Evolutionary conservation across 1,140 invertebrate genomes (phyloP).

Genomic region (Caenorhabditis remanei): DNA sequence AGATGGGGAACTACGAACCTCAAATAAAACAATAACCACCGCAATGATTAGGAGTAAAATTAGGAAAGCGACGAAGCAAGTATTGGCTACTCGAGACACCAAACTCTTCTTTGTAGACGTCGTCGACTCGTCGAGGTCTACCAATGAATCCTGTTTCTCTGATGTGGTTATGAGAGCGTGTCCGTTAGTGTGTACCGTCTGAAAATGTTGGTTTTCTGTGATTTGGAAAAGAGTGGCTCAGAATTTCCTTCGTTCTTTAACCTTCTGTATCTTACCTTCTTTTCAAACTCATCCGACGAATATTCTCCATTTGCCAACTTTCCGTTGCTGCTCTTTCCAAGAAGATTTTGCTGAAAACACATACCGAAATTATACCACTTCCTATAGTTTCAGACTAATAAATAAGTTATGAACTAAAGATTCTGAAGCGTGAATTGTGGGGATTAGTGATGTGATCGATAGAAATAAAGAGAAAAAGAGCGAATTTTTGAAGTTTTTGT

Average conservation of each 20-base stretch:
- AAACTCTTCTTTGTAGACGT: conserved; percentile 12
- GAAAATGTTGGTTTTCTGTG: conserved; percentile 28
- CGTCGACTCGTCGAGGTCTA: background rate
- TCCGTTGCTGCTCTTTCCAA: conserved; percentile 20
- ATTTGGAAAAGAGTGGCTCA: no score
- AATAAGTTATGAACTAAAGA: no score
- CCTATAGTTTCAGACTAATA: no score
- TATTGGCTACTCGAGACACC: conserved; percentile 54
- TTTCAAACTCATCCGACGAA: background rate
- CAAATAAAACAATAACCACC: conserved; percentile 62
- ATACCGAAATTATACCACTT: no score
- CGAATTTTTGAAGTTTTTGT: no score
- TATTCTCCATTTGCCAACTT: background rate
- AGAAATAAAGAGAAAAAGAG: no score
- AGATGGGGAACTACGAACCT: conserved; percentile 49
- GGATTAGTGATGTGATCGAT: no score
- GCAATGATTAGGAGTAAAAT: conserved; percentile 55
- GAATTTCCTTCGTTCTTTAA: no score
- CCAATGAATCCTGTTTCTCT: conserved; percentile 22
- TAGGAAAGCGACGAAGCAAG: conserved; percentile 53
- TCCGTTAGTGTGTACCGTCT: conserved; percentile 22
- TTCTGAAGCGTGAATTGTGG: no score
- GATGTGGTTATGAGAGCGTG: conserved; percentile 46
- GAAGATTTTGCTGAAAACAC: background rate
- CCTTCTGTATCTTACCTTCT: background rate